Evolutionary conservation across 2,888 invertebrate species (phyloP).

Genomic region (Malthinus flaveolus): DNA sequence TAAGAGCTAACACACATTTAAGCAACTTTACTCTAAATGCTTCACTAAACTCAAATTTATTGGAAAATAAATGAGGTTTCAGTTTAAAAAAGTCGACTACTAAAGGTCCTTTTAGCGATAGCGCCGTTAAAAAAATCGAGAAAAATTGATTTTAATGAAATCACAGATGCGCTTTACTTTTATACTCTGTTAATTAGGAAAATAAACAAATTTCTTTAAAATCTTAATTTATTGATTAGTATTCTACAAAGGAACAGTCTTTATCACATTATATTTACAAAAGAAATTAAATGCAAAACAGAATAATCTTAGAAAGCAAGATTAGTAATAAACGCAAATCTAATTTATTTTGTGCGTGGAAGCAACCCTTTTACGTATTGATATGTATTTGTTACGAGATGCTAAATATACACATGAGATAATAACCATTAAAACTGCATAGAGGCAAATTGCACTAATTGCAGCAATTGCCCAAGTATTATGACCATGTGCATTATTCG

Average conservation of each 20-base stretch:
- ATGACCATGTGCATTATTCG: slow-evolving; percentile 32
- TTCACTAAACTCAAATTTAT: too few relatives aligned
- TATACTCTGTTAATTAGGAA: too few relatives aligned
- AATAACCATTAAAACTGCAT: slow-evolving; percentile 3
- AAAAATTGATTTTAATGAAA: too few relatives aligned
- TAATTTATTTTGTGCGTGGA: slow-evolving; percentile 1
- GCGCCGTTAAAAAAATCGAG: too few relatives aligned
- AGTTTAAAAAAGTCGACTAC: too few relatives aligned
- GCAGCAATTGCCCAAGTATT: slow-evolving; percentile 52
- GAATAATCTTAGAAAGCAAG: too few relatives aligned
- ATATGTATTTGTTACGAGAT: not conserved
- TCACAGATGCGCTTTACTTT: too few relatives aligned
- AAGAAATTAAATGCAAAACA: too few relatives aligned
- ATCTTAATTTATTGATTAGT: not conserved
- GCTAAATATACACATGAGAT: not conserved
- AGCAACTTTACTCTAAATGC: too few relatives aligned
- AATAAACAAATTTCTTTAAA: not conserved
- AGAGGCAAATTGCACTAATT: slow-evolving; percentile 47
- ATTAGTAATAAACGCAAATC: not conserved
- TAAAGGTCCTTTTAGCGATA: too few relatives aligned
- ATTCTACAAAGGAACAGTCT: slow-evolving; percentile 1
- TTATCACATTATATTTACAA: not conserved
- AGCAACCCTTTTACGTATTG: not conserved
- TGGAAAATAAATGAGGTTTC: too few relatives aligned
- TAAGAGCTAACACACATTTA: too few relatives aligned